Evolutionary conservation across 2,797 vertebrate genomes (phyloP).

Genomic region (Gymnopithys bicolor): DNA sequence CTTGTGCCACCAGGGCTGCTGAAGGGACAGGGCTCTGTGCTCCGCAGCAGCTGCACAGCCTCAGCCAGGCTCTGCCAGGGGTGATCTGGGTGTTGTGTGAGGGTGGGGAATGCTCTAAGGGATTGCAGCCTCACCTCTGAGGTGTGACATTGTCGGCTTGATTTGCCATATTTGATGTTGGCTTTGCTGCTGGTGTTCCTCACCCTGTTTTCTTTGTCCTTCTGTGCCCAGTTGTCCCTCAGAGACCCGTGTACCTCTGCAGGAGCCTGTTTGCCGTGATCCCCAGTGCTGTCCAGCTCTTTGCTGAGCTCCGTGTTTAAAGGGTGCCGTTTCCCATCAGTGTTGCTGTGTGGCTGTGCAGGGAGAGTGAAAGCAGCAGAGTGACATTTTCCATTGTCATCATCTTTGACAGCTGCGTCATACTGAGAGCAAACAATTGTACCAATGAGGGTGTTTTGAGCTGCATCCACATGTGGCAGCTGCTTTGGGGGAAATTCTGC

Average conservation of each 20-base stretch:
- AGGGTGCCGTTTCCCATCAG: background rate
- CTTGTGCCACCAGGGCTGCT: background rate
- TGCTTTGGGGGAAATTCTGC: background rate
- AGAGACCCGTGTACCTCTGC: background rate
- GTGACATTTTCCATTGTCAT: background rate
- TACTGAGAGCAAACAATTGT: background rate
- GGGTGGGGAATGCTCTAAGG: background rate
- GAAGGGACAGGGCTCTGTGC: background rate
- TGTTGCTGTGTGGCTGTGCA: background rate
- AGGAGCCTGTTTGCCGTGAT: fast-evolving
- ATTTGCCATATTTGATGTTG: background rate
- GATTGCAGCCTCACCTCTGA: background rate
- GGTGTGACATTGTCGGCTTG: background rate
- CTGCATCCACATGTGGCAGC: background rate
- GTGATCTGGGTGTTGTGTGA: background rate
- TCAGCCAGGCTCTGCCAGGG: background rate
- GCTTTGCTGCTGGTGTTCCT: background rate
- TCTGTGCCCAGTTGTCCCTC: background rate
- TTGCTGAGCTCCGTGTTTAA: background rate
- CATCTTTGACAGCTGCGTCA: background rate
- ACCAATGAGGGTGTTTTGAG: background rate
- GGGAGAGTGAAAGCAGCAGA: background rate
- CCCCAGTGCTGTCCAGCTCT: background rate
- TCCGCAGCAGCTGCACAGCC: background rate
- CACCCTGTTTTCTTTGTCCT: background rate